phyloP scores from a whole-genome alignment of 2,113 vertebrate species.

The Pteronura brasiliensis region DNA sequence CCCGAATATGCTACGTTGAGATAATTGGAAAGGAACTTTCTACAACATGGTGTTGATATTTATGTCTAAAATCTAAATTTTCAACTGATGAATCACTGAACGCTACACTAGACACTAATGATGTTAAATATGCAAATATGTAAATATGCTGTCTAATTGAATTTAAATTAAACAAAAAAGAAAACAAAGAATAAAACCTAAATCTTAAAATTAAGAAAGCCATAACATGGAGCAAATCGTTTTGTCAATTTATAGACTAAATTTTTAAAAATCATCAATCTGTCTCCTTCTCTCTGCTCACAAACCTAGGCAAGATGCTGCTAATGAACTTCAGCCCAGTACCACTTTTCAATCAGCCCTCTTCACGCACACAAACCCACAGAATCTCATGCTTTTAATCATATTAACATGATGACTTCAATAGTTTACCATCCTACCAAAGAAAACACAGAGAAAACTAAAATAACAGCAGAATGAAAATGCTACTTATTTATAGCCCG shows the following conservation, averaged over 20 bases:
- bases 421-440: not conserved
- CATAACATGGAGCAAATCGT: not conserved
- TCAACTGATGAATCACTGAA: not conserved
- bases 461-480: not conserved
- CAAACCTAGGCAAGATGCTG: not conserved
- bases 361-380: not conserved
- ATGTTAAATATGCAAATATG: too few relatives aligned
- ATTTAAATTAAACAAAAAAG: not conserved
- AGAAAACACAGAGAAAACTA: not conserved
- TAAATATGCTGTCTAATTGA: not conserved
- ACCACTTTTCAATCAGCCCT: not conserved
- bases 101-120: not conserved
- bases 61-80: not conserved
- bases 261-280: not conserved
- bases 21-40: not conserved
- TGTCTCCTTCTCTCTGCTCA: not conserved
- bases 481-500: not conserved
- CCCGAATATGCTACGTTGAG: not conserved
- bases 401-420: not conserved
- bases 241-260: not conserved
- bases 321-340: not conserved
- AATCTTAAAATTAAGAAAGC: not conserved
- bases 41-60: not conserved
- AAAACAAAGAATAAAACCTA: not conserved
- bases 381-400: not conserved